Conservation (phyloP, 2,888 invertebrate genomes). For the Ophion ellenae region DNA sequence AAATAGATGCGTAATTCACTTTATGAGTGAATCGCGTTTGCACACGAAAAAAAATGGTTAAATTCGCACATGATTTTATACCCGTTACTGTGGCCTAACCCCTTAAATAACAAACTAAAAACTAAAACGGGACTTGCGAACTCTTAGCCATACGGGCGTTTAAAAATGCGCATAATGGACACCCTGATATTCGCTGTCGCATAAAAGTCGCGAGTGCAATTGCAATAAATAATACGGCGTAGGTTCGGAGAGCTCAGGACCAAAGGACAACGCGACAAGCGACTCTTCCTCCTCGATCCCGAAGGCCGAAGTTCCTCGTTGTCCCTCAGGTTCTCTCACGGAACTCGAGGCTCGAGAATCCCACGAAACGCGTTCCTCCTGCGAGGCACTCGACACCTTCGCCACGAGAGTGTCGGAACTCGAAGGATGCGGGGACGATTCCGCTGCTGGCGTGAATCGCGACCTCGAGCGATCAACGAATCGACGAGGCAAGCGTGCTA, state of each 20-base stretch:
- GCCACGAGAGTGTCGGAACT: slow-evolving; percentile 9
- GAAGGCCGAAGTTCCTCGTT: slow-evolving; percentile 77
- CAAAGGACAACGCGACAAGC: slow-evolving; percentile 19
- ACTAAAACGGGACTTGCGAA: no score
- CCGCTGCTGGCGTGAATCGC: slow-evolving; percentile 33
- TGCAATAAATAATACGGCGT: background rate
- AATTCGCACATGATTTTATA: no score
- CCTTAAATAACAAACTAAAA: no score
- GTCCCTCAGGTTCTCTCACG: slow-evolving; percentile 61
- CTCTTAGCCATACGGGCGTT: no score
- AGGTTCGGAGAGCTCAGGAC: background rate
- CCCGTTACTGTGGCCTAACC: no score
- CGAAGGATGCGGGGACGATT: slow-evolving; percentile 37
- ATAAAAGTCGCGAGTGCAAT: background rate
- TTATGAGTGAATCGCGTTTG: no score
- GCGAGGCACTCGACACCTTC: slow-evolving; percentile 58
- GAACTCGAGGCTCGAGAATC: slow-evolving; percentile 58
- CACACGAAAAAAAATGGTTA: no score
- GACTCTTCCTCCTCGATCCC: slow-evolving; percentile 68
- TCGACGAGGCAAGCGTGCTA: background rate
- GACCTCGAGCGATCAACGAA: slow-evolving; percentile 62
- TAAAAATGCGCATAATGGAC: no score
- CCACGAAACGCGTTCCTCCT: slow-evolving; percentile 56
- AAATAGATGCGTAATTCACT: no score
- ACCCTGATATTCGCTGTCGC: no score